phyloP scores from a whole-genome alignment of 2,888 invertebrate genomes.

The Lathronympha strigana region DNA sequence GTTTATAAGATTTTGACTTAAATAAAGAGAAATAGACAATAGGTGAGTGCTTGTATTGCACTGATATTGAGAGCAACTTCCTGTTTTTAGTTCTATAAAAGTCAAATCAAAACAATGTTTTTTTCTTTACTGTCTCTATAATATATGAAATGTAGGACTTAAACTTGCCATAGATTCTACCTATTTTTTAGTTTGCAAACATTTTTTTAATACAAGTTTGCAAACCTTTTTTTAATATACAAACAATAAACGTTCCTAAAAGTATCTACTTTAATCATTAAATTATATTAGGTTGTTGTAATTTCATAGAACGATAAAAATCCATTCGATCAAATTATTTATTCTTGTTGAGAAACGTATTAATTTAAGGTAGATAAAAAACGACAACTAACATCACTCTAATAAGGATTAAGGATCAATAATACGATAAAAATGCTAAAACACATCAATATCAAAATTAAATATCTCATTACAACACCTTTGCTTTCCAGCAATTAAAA shows the following conservation, averaged over 20 bases:
- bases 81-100: no score
- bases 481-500: slow-evolving; percentile 8
- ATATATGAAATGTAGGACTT: no score
- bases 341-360: not conserved
- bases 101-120: no score
- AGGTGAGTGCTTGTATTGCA: not conserved
- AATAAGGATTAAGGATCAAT: slow-evolving; percentile 10
- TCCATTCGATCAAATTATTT: no score
- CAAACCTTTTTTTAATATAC: no score
- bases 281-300: not conserved
- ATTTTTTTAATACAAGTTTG: no score
- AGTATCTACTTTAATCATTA: no score
- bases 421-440: slow-evolving; percentile 11
- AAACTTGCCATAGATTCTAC: no score
- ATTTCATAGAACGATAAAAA: no score
- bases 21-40: not conserved
- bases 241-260: no score
- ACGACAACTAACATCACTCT: not conserved
- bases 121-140: no score
- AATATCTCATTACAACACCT: slow-evolving; percentile 14
- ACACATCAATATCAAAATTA: slow-evolving; percentile 6
- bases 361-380: not conserved
- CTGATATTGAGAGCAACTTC: not conserved
- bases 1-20: not conserved
- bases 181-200: no score